Percentiles rank a stretch among this genome's conserved stretches.
Conservation (phyloP, 2,888 invertebrate species). For the Macropis europaea region DNA sequence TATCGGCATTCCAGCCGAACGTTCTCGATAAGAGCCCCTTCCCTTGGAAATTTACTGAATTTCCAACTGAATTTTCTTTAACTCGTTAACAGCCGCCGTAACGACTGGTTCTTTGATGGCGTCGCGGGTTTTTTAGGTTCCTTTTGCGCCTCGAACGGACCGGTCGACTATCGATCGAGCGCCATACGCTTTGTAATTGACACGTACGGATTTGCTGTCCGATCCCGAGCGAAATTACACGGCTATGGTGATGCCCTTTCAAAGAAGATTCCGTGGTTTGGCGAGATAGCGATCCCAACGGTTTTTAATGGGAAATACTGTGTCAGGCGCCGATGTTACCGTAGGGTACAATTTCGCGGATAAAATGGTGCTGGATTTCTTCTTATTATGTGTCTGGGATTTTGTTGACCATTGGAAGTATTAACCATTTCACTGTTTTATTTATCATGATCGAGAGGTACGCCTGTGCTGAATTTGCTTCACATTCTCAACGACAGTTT, state of each 20-base stretch:
- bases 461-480: no score
- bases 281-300: neutral
- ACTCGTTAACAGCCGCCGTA: slow-evolving; percentile 41
- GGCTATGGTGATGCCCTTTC: neutral
- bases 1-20: neutral
- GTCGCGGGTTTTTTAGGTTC: neutral
- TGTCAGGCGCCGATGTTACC: neutral
- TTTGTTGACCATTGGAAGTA: neutral
- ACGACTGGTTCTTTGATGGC: slow-evolving; percentile 36
- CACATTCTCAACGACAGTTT: no score
- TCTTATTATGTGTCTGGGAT: no score
- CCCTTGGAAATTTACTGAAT: slow-evolving; percentile 12
- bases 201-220: slow-evolving; percentile 34
- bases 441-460: no score
- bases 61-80: slow-evolving; percentile 43
- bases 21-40: neutral
- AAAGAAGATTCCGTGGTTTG: neutral
- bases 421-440: no score
- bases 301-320: slow-evolving; percentile 12
- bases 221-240: slow-evolving; percentile 16
- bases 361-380: neutral
- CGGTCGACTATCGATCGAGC: slow-evolving; percentile 19
- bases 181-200: slow-evolving; percentile 30
- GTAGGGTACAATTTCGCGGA: neutral
- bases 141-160: slow-evolving; percentile 28